Evolutionary conservation across 2,113 vertebrate species (phyloP).

Genomic region (Chaetodon trifascialis): DNA sequence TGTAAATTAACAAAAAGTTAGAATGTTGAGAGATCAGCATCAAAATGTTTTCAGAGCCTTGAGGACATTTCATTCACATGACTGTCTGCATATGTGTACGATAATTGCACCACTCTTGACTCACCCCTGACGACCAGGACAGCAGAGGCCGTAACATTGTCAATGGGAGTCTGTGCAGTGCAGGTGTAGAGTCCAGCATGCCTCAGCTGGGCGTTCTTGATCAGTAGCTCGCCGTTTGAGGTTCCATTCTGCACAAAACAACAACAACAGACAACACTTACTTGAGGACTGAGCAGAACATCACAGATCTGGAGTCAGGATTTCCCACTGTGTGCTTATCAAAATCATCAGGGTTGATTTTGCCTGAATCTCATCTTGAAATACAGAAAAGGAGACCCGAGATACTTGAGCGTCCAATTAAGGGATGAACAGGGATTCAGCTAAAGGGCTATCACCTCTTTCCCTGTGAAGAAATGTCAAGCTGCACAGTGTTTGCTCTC

Average conservation of each 20-base stretch:
- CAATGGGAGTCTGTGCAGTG: conserved; percentile 94
- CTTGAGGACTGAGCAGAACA: background rate
- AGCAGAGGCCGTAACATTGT: conserved; percentile 92
- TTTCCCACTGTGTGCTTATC: background rate
- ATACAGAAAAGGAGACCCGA: background rate
- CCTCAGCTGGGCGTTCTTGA: conserved; percentile 91
- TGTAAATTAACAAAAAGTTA: background rate
- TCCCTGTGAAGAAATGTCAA: conserved; percentile 10
- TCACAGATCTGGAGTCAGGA: background rate
- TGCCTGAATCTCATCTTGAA: conserved; percentile 15
- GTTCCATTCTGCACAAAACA: conserved; percentile 86
- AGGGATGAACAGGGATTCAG: conserved; percentile 3
- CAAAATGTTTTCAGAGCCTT: background rate
- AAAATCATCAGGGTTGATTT: background rate
- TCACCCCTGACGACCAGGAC: conserved; percentile 96
- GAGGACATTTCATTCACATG: background rate
- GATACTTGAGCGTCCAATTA: conserved; percentile 19
- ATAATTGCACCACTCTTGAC: conserved; percentile 34
- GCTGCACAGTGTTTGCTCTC: background rate
- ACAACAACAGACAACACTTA: conserved; percentile 18
- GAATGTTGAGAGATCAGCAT: background rate
- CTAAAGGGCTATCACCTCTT: background rate
- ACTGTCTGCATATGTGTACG: background rate
- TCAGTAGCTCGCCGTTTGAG: conserved; percentile 90
- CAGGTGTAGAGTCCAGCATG: conserved; percentile 93